Percentiles rank a stretch among this genome's conserved stretches.
Evolutionary conservation across 2,113 vertebrate genomes (phyloP).

Genomic region (Oncorhynchus keta): DNA sequence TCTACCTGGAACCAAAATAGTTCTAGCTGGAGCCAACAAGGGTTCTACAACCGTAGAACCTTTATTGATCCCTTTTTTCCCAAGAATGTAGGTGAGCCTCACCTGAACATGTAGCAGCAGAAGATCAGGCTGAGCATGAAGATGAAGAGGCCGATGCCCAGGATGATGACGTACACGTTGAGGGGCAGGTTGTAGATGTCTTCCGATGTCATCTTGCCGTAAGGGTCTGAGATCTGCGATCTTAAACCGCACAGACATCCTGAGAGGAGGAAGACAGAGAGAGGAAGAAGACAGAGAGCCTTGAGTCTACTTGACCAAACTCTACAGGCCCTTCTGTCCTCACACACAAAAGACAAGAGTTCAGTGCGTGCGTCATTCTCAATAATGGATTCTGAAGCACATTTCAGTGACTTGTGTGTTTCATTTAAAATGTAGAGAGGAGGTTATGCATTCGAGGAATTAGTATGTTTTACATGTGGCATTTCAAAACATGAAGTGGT

Average conservation of each 20-base stretch:
- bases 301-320: too few species aligned
- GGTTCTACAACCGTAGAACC: too few species aligned
- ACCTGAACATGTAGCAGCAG: constrained; percentile 81
- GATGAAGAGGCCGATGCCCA: constrained; percentile 75
- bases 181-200: constrained; percentile 66
- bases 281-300: neutral
- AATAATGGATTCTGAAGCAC: neutral
- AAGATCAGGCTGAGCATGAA: constrained; percentile 75
- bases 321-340: neutral
- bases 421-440: neutral
- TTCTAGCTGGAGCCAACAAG: too few species aligned
- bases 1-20: too few species aligned
- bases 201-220: constrained; percentile 67
- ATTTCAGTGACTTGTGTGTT: constrained; percentile 5
- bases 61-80: neutral
- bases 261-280: constrained; percentile 32
- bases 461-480: constrained; percentile 5
- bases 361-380: neutral
- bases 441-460: constrained; percentile 4
- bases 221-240: constrained; percentile 29
- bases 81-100: constrained; percentile 1
- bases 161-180: constrained; percentile 73
- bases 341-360: constrained; percentile 24
- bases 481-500: constrained; percentile 12
- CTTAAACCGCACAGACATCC: constrained; percentile 57